Evolutionary conservation across 2,888 invertebrate species (phyloP).

Genomic region (Drosophila leonis): DNA sequence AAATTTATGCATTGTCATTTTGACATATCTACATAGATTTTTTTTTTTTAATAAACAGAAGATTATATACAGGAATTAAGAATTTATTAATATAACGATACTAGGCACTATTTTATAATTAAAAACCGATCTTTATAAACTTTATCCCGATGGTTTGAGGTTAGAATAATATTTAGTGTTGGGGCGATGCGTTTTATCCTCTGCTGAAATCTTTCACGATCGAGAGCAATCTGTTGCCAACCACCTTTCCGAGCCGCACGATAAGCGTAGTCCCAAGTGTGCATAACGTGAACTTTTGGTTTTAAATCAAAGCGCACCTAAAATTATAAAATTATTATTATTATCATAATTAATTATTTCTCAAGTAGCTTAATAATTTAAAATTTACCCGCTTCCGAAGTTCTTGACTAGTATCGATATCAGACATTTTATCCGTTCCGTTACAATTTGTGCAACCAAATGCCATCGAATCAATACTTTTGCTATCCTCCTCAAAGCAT

Average conservation of each 20-base stretch:
- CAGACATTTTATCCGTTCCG: slow-evolving; percentile 23
- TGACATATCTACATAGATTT: slow-evolving; percentile 17
- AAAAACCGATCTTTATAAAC: slow-evolving; percentile 81
- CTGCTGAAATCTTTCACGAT: slow-evolving; percentile 84
- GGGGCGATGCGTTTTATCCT: slow-evolving; percentile 75
- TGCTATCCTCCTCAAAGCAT: slow-evolving; percentile 65
- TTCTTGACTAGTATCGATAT: slow-evolving; percentile 34
- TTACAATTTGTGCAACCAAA: slow-evolving; percentile 17
- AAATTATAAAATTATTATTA: background rate
- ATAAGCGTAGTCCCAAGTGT: slow-evolving; percentile 88
- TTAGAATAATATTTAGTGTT: slow-evolving; percentile 76
- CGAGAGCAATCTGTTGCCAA: slow-evolving; percentile 88
- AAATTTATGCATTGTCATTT: slow-evolving; percentile 9
- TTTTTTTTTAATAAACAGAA: background rate
- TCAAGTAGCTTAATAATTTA: background rate
- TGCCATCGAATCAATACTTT: slow-evolving; percentile 36
- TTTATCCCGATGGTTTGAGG: slow-evolving; percentile 80
- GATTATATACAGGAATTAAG: slow-evolving; percentile 52
- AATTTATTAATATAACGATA: slow-evolving; percentile 45
- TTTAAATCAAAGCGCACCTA: slow-evolving; percentile 88
- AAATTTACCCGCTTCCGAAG: slow-evolving; percentile 33
- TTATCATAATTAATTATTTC: too few species aligned
- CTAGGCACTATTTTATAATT: slow-evolving; percentile 57
- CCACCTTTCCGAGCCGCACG: slow-evolving; percentile 87
- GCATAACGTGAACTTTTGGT: slow-evolving; percentile 87